Base-by-base conservation (phyloP, 2,113 vertebrate genomes). In the Mola mola region DNA sequence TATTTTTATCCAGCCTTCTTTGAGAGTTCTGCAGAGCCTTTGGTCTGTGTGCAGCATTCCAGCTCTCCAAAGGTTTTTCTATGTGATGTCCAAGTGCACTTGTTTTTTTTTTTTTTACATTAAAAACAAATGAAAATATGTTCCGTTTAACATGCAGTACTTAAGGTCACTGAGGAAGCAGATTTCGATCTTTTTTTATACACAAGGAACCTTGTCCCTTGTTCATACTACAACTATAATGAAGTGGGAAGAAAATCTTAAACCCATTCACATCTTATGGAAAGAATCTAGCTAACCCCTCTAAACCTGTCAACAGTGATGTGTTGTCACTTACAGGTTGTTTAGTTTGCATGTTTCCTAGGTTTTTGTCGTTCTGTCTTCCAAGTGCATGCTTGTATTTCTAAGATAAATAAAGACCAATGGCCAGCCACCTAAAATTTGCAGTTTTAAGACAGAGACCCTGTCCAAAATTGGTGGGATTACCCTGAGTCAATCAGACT, bases 231-330 rank as follows among this genome's bases (percentile, higher is more conserved):
- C 7, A 42, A 56, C 56, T 16, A 46, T 47, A 31, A 26, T 37
- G 31, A 77, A 66, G 63, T 58, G 44, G 44, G 24, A 21, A 20
- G 17, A 5, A 65, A 38, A 55, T 26, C 15, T 31, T 20, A 29
- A 55, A 52, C 37, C 25, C 51, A 37, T 82, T 67, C 42, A 71
- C 56, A 69, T 74, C 44, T 8, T 31, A 50, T 57, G 62, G 56
- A 71, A 84, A 55, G 19, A 57, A 37, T 68, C 49, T 69, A 67
- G 79, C 61, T 77, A 79, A 83, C 82, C 71, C 38, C 59, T 84
- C 22, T 26, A 47, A 60, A 59, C 41, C 58, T 52, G 49, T 78
- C 61, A 75, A 47, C 64, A 72, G 67, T 11, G 19, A 51, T 58
- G 44, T 59, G 66, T 71, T 81, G 63, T 66, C 55, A 60, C 56